Conservation (phyloP, 2,113 vertebrate species). For the Lutjanus erythropterus region DNA sequence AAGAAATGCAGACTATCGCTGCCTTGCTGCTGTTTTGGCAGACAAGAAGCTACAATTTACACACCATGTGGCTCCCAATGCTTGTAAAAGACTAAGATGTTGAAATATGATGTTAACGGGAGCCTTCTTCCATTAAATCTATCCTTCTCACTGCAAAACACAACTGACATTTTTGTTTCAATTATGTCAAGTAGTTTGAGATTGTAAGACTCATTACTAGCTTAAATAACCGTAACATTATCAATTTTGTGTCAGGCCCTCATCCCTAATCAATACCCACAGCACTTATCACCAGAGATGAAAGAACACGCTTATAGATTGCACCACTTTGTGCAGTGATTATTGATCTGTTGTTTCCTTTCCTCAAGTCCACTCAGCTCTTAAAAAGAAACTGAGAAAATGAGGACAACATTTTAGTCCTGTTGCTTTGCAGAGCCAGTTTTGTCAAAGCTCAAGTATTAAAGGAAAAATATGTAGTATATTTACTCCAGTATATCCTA, state of each 20-base stretch:
- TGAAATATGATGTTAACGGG: background rate
- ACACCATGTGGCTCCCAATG: background rate
- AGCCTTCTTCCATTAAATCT: background rate
- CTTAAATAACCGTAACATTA: background rate
- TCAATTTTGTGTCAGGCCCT: background rate
- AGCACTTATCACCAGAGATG: background rate
- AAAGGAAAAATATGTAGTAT: too few species aligned
- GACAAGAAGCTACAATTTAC: constrained; percentile 13
- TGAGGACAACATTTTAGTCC: background rate
- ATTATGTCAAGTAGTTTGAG: constrained; percentile 13
- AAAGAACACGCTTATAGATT: constrained; percentile 14
- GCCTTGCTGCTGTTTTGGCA: constrained; percentile 25
- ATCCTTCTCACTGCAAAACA: constrained; percentile 4
- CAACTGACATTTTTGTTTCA: background rate
- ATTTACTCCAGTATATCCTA: too few species aligned
- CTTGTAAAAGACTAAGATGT: constrained; percentile 18
- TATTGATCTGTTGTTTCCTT: constrained; percentile 42
- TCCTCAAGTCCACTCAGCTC: constrained; percentile 14
- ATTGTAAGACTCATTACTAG: background rate
- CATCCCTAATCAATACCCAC: constrained; percentile 25
- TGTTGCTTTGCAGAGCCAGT: background rate
- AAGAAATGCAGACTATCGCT: constrained; percentile 6
- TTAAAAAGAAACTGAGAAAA: constrained; percentile 3
- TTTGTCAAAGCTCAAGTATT: background rate
- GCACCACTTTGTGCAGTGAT: background rate